phyloP scores from a whole-genome alignment of 2,113 vertebrate species.

The Anhinga anhinga region DNA sequence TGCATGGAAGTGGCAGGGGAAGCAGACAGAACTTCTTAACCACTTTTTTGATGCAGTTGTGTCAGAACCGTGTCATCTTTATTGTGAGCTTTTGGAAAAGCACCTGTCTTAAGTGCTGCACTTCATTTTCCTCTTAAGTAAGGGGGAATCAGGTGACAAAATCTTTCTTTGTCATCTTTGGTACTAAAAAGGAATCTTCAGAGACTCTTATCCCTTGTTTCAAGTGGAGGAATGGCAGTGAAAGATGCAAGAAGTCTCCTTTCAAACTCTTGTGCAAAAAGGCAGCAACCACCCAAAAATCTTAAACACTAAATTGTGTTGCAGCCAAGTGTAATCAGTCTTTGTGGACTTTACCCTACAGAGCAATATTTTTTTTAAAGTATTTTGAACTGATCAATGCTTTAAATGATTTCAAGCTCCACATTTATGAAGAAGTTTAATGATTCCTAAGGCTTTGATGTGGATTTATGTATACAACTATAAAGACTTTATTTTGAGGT shows the following conservation, averaged over 20 bases:
- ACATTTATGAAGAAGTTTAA: neutral
- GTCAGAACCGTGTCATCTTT: neutral
- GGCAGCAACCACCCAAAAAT: fast-evolving
- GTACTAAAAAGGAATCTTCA: neutral
- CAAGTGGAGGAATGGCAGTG: neutral
- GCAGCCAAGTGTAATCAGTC: neutral
- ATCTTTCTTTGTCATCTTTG: neutral
- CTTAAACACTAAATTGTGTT: neutral
- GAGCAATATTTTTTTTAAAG: neutral
- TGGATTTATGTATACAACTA: fast-evolving
- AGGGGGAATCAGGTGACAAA: neutral
- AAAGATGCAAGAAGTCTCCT: neutral
- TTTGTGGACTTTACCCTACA: neutral
- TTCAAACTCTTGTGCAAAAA: neutral
- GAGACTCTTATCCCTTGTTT: neutral
- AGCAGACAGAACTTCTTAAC: neutral
- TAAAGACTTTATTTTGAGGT: neutral
- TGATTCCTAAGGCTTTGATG: neutral
- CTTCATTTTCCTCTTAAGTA: neutral
- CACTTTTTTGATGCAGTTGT: neutral
- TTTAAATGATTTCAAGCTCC: neutral
- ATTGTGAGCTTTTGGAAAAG: neutral
- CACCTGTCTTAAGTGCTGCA: neutral
- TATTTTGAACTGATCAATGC: neutral
- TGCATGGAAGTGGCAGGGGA: neutral